Percentiles rank a stretch among this genome's conserved stretches.
These are phyloP conservation scores for Myoxocephalus aenaeus DNA, from an alignment of 2,797 vertebrate species.

Conservation along the genomic window DNA sequence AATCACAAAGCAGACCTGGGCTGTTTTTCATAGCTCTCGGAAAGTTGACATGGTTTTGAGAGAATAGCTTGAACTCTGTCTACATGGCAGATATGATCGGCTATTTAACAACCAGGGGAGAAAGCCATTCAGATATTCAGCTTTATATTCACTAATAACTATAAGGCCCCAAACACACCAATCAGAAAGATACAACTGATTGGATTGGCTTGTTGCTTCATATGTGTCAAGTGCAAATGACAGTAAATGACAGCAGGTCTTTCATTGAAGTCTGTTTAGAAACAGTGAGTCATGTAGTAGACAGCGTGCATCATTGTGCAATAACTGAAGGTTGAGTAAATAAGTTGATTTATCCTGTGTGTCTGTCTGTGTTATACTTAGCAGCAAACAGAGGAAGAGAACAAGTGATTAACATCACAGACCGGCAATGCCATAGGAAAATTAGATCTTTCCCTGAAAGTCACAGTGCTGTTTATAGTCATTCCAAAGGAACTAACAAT, in stretches of 20 bases:
- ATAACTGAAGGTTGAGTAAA: not conserved
- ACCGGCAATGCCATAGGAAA: slow-evolving; percentile 10
- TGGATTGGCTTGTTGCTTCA: not conserved
- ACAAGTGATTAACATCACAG: slow-evolving; percentile 3
- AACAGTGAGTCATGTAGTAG: not conserved
- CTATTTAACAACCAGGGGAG: slow-evolving; percentile 35
- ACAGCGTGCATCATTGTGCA: not conserved
- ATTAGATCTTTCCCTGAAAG: slow-evolving; percentile 41
- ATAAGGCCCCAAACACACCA: not conserved
- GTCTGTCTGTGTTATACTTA: not conserved
- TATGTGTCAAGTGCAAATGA: not conserved
- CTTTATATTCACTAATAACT: not conserved
- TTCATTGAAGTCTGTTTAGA: not conserved
- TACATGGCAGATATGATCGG: not conserved
- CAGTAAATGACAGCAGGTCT: not conserved
- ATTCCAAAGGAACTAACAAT: not conserved
- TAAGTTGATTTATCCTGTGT: not conserved
- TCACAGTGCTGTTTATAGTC: not conserved
- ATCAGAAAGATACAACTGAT: not conserved
- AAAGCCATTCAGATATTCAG: slow-evolving; percentile 28
- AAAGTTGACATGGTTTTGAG: not conserved
- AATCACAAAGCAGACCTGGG: not conserved
- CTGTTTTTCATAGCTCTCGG: not conserved
- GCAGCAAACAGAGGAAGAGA: not conserved
- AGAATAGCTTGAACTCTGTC: not conserved